Evolutionary conservation across 2,888 invertebrate genomes (phyloP).

Genomic region (Brachylomia viminalis): DNA sequence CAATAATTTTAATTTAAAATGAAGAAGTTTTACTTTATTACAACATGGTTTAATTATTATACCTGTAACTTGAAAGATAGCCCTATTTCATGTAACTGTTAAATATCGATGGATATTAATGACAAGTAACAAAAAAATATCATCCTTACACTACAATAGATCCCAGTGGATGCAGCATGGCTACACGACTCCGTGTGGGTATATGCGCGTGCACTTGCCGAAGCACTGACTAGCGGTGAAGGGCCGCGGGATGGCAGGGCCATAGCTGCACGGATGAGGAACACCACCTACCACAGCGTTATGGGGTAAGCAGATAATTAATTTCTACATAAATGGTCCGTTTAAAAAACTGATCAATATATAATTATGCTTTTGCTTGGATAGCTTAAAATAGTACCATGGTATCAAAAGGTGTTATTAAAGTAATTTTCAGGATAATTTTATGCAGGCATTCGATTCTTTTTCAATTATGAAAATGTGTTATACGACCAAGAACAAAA

Average conservation of each 20-base stretch:
- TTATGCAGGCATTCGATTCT: neutral
- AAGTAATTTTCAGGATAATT: neutral
- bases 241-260: slow-evolving; percentile 95
- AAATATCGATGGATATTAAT: too few relatives aligned
- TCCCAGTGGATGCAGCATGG: slow-evolving; percentile 97
- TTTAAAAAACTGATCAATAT: neutral
- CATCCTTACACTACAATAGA: slow-evolving; percentile 85
- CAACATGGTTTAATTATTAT: slow-evolving; percentile 8
- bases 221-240: slow-evolving; percentile 92
- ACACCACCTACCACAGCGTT: slow-evolving; percentile 94
- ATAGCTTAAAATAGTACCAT: neutral
- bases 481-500: neutral
- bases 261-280: slow-evolving; percentile 94
- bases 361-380: neutral
- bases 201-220: slow-evolving; percentile 95
- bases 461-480: neutral
- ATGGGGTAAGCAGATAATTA: slow-evolving; percentile 92
- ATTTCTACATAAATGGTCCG: neutral
- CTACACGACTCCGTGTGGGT: slow-evolving; percentile 98
- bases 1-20: slow-evolving; percentile 59
- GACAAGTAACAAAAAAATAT: too few relatives aligned
- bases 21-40: slow-evolving; percentile 26
- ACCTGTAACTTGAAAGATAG: slow-evolving; percentile 10
- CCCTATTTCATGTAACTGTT: too few relatives aligned
- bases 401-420: neutral